Base-by-base conservation (phyloP, 2,113 vertebrate genomes). In the Deroptyus accipitrinus region DNA sequence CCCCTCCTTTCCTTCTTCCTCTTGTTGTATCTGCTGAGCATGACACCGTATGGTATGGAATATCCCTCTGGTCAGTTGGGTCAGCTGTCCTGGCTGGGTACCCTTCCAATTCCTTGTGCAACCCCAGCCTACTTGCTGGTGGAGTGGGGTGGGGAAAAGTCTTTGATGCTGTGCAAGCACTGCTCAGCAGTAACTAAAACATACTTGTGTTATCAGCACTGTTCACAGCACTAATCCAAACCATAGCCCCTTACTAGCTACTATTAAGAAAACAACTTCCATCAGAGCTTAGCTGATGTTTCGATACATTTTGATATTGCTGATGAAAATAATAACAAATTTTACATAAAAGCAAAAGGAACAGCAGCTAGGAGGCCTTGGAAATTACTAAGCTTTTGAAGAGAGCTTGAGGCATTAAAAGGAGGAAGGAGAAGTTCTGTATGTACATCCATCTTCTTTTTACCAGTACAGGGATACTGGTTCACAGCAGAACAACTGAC, bases 251-350 rank as follows among this genome's bases (percentile, higher is more conserved):
- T 13, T 7, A 59, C 42, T 28, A 52, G 33, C 49, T 23, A 39
- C 28, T 57, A 25, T 6, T 13, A 15, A 76, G 49, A 64, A 59
- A 64, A 64, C n/a, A n/a, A 70, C 30, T 19, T 70, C 22, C 17
- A 5, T 39, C 24, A 19, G 28, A 64, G 49, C 19, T 49, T 49
- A 49, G 23, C 48, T 49, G 22, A 49, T 49, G 48, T 49, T 49
- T 49, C 7, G 12, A 24, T 24, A 49, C 12, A 4, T 77, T 89
- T 86, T 96, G 84, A 84, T 2, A 52, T 1, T 83, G 27, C 54
- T 85, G 87, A 90, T 85, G 70, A 85, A 90, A 95, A 73, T 46
- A 89, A 90, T 25, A 72, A 51, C 49, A 51, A 37, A 89, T 95
- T 84, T 68, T 80, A 49, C 74, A 89, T 49, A 30, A 54, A 93